Evolutionary conservation across 2,797 vertebrate genomes (phyloP).

Genomic region (Muraenolepis orangiensis): DNA sequence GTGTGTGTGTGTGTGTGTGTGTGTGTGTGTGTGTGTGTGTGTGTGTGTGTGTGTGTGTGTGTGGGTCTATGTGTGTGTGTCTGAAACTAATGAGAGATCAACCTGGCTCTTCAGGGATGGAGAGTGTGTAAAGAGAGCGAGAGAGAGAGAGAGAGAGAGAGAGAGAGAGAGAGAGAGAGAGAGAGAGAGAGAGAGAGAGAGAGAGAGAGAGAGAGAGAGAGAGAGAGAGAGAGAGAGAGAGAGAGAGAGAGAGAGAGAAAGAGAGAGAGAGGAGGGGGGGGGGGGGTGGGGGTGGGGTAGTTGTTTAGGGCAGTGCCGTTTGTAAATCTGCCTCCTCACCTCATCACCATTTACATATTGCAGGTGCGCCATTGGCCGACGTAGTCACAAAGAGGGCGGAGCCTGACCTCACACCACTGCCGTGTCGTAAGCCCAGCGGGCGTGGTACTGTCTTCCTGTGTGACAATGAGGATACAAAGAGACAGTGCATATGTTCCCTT

Average conservation of each 20-base stretch:
- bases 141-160: too few species aligned
- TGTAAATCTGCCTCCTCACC: slow-evolving; percentile 33
- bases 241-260: too few species aligned
- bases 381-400: slow-evolving; percentile 26
- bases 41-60: too few species aligned
- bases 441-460: slow-evolving; percentile 25
- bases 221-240: too few species aligned
- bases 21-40: not conserved
- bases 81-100: slow-evolving; percentile 42
- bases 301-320: slow-evolving; percentile 6
- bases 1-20: not conserved
- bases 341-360: slow-evolving; percentile 46
- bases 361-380: slow-evolving; percentile 51
- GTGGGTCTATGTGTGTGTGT: slow-evolving; percentile 14
- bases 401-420: slow-evolving; percentile 66
- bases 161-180: too few species aligned
- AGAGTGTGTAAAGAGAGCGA: not conserved
- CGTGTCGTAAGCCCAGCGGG: slow-evolving; percentile 41
- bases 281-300: not conserved
- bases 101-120: slow-evolving; percentile 31
- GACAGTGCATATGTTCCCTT: slow-evolving; percentile 35
- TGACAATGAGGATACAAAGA: slow-evolving; percentile 21
- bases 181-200: too few species aligned
- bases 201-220: too few species aligned
- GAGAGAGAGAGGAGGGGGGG: not conserved